Percentiles rank a stretch among this genome's conserved stretches.
These are phyloP conservation scores for Cyanoderma ruficeps DNA, from an alignment of 2,113 vertebrate genomes.

Conservation along the genomic window DNA sequence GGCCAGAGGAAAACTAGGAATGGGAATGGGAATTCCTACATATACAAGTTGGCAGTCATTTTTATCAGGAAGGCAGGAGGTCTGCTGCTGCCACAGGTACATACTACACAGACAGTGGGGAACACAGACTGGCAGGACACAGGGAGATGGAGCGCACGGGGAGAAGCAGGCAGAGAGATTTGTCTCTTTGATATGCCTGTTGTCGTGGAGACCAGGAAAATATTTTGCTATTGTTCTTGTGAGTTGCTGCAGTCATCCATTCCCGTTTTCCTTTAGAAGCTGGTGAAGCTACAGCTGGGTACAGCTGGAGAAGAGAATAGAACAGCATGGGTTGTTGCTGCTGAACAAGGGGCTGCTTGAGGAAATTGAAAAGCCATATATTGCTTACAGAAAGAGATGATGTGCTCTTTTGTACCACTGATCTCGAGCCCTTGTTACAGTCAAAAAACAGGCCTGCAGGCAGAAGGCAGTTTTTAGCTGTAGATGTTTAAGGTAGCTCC, in stretches of 20 bases:
- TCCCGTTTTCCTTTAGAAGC: neutral
- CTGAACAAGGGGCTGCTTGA: neutral
- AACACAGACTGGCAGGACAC: neutral
- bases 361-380: neutral
- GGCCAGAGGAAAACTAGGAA: neutral
- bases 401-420: neutral
- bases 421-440: neutral
- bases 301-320: neutral
- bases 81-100: neutral
- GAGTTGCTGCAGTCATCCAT: neutral
- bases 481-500: neutral
- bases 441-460: neutral
- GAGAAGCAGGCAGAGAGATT: neutral
- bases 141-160: neutral
- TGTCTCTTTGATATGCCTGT: neutral
- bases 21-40: neutral
- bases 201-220: neutral
- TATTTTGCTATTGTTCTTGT: neutral
- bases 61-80: neutral
- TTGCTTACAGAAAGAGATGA: neutral
- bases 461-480: neutral
- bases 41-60: neutral
- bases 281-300: neutral
- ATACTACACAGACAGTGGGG: accelerated
- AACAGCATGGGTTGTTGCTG: neutral